phyloP scores from a whole-genome alignment of 2,113 vertebrate species.

The Mystacornis crossleyi region DNA sequence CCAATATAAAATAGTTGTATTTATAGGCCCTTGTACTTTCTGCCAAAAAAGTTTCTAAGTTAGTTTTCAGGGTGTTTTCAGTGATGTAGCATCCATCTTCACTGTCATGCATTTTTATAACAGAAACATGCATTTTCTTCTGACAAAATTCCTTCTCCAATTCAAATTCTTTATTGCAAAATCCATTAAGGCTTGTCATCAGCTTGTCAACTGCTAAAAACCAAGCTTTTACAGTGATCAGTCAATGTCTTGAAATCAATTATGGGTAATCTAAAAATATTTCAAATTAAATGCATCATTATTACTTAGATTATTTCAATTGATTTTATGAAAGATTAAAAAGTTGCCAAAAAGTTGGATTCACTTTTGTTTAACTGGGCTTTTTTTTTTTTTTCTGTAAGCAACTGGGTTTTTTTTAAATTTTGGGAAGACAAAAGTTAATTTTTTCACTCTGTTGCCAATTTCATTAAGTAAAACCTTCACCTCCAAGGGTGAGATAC shows the following conservation, averaged over 20 bases:
- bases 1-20: background rate
- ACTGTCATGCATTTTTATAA: background rate
- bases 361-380: background rate
- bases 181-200: conserved; percentile 57
- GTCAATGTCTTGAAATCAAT: conserved; percentile 48
- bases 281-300: conserved; percentile 27
- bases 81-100: background rate
- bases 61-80: background rate
- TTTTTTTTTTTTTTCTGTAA: background rate
- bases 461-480: background rate
- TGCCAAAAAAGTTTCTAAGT: background rate
- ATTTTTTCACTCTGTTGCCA: background rate
- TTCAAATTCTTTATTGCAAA: conserved; percentile 21
- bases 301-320: background rate
- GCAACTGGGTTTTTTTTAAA: background rate
- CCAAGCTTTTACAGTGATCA: conserved; percentile 28
- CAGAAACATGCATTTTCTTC: background rate
- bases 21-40: background rate
- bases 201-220: conserved; percentile 53
- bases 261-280: conserved; percentile 36
- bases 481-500: background rate
- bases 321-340: background rate
- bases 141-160: background rate
- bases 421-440: background rate
- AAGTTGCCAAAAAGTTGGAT: background rate